phyloP scores from a whole-genome alignment of 2,797 vertebrate species.

The Smutsia temminckii region DNA sequence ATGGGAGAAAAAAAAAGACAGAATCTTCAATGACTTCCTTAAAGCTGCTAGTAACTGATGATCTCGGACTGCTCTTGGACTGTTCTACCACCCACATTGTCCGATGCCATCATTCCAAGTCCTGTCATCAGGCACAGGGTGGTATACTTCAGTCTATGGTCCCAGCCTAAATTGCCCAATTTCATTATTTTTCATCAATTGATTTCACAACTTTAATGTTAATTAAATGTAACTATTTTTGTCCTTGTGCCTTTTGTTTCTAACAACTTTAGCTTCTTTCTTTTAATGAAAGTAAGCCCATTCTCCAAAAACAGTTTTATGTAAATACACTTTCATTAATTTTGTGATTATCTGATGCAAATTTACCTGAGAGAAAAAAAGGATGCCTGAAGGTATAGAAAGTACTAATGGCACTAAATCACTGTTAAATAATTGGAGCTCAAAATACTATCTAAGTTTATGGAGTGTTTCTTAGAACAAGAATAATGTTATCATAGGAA shows the following conservation, averaged over 20 bases:
- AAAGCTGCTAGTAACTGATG: background rate
- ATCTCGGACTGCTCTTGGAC: background rate
- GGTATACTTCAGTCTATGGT: background rate
- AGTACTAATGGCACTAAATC: background rate
- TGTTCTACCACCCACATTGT: background rate
- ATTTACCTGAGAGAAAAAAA: conserved; percentile 27
- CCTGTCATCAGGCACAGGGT: background rate
- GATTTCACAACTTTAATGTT: conserved; percentile 30
- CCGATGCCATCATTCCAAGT: background rate
- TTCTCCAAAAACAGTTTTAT: conserved; percentile 11
- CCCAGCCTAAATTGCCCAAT: background rate
- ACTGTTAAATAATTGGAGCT: background rate
- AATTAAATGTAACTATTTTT: conserved; percentile 33
- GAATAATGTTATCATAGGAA: conserved; percentile 22
- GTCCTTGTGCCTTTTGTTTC: conserved; percentile 24
- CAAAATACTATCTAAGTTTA: conserved; percentile 28
- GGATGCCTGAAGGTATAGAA: background rate
- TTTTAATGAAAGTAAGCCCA: background rate
- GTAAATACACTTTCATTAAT: conserved; percentile 46
- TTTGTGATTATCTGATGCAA: conserved; percentile 39
- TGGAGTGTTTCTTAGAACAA: background rate
- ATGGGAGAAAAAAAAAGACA: background rate
- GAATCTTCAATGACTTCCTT: background rate
- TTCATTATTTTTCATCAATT: background rate
- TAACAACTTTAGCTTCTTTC: background rate